Conservation (phyloP, 2,113 vertebrate genomes). For the Numenius arquata region DNA sequence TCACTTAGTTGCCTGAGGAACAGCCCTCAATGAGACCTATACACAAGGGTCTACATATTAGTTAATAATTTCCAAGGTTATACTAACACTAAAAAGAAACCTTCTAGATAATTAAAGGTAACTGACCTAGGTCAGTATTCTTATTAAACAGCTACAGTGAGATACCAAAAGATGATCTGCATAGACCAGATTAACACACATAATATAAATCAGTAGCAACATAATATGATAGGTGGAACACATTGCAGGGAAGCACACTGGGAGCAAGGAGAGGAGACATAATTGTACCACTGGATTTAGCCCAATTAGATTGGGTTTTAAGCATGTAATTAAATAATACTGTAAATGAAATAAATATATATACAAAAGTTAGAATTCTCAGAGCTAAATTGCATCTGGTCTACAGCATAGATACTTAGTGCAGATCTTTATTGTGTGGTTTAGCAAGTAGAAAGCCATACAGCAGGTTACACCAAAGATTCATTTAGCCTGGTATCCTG, state of each 20-base stretch:
- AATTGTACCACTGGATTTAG: neutral
- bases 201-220: neutral
- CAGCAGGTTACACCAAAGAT: neutral
- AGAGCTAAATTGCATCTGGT: accelerated
- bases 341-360: neutral
- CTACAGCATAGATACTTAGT: neutral
- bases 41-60: neutral
- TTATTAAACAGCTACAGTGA: neutral
- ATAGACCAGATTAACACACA: neutral
- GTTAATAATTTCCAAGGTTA: neutral
- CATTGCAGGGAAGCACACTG: neutral
- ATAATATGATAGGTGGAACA: neutral
- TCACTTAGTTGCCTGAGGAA: neutral
- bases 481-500: neutral
- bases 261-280: neutral
- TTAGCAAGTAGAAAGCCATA: neutral
- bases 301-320: neutral
- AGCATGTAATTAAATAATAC: neutral
- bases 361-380: neutral
- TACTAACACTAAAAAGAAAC: neutral
- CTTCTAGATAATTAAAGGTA: neutral
- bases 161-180: neutral
- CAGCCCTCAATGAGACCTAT: neutral
- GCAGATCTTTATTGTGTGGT: neutral
- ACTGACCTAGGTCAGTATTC: neutral